These are phyloP conservation scores for Eustalomyia histrio DNA, from an alignment of 2,888 invertebrate species.

Conservation along the genomic window DNA sequence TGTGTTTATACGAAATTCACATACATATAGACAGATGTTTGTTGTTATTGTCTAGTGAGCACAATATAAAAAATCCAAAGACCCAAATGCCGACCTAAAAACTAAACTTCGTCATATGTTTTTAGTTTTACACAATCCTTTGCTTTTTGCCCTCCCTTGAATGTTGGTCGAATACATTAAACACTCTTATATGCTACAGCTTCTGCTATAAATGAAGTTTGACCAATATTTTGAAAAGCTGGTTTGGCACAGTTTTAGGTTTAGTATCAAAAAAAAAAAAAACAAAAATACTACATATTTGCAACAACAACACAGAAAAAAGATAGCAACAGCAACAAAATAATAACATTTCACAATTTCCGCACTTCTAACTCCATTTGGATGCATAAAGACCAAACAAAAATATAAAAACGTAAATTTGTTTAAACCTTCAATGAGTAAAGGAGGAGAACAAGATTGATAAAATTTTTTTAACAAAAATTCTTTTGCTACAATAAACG, in stretches of 20 bases:
- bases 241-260: slow-evolving; percentile 67
- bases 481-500: no score
- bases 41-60: slow-evolving; percentile 35
- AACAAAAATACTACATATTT: slow-evolving; percentile 45
- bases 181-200: slow-evolving; percentile 32
- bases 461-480: background rate
- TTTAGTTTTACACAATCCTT: background rate
- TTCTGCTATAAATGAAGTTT: slow-evolving; percentile 54
- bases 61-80: slow-evolving; percentile 34
- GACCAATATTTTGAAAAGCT: slow-evolving; percentile 63
- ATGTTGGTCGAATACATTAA: background rate
- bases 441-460: no score
- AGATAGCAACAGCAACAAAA: slow-evolving; percentile 25
- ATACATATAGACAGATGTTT: slow-evolving; percentile 9
- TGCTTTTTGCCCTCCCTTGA: background rate
- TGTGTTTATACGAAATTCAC: background rate
- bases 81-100: slow-evolving; percentile 57
- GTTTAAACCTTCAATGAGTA: no score
- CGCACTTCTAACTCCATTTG: slow-evolving; percentile 67
- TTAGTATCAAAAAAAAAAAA: slow-evolving; percentile 23
- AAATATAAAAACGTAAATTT: background rate
- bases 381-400: slow-evolving; percentile 23
- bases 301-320: slow-evolving; percentile 24
- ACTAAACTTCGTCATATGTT: slow-evolving; percentile 52
- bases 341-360: slow-evolving; percentile 63